Evolutionary conservation across 2,888 invertebrate species (phyloP), one percentile per base, ranked within the genome.

Genomic region (Dromius quadrimaculatus): DNA sequence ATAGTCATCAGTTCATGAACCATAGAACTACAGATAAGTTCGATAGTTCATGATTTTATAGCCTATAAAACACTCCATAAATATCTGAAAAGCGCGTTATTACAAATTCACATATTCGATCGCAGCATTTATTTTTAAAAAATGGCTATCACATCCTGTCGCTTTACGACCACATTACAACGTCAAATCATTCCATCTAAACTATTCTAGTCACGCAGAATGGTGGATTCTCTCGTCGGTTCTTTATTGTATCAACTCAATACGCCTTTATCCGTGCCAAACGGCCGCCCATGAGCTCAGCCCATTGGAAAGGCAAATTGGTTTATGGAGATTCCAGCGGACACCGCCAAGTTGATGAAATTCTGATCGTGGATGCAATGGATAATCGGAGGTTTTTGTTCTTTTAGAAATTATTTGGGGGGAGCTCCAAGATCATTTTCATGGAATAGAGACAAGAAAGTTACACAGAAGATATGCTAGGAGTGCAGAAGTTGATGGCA

Each of bases 231-330:
- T 75, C 76, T 69, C 74, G 20, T 11, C 74, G 73, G 74, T 77
- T 78, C 78, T 77, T 78, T 79, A 79, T 79, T 79, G 79, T 79
- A 78, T 78, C 79, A 79, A 79, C 68, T 59, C 36, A n/a, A 11
- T 17, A 43, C 15, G n/a, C 47, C 47, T 20, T n/a, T n/a, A n/a
- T n/a, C n/a, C n/a, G n/a, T n/a, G n/a, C 11, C 17, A 1, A 4
- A 17, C 45, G 2, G 8, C 45, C 1, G 5, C 62, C 62, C 28
- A 28, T 61, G 36, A 19, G 20, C 36, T 11, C 3, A 5, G 11
- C n/a, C 13, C n/a, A 65, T 65, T 36, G 47, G 50, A 65, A 65
- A 65, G 47, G 65, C 65, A 65, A 65, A 65, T 65, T 50, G 65
- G 65, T 65, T 50, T 65, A 65, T 65, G 65, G 47, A 65, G 65